Percentiles rank a stretch among this genome's conserved stretches.
Conservation (phyloP, 2,113 vertebrate genomes). For the Rhegmatorhina hoffmannsi region DNA sequence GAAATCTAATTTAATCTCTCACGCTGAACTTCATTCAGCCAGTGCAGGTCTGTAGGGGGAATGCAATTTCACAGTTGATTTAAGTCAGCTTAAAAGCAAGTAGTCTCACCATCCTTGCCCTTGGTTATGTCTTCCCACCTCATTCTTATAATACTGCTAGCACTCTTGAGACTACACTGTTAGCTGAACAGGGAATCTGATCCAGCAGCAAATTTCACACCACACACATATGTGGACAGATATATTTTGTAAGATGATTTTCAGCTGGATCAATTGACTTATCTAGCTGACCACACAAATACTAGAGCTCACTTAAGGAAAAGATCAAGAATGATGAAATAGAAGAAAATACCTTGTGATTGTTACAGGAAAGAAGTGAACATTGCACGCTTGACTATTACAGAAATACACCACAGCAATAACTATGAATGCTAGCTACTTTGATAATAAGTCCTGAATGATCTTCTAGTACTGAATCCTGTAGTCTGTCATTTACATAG, state of each 20-base stretch:
- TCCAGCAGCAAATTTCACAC: background rate
- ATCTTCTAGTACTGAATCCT: background rate
- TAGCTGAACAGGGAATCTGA: background rate
- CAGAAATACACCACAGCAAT: background rate
- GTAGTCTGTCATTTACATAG: background rate
- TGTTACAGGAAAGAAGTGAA: background rate
- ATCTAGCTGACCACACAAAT: background rate
- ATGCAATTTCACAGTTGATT: constrained; percentile 24
- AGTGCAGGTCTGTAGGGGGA: background rate
- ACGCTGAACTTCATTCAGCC: background rate
- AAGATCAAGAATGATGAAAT: background rate
- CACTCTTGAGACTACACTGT: background rate
- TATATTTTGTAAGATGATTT: background rate
- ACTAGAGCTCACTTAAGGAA: background rate
- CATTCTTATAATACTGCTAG: background rate
- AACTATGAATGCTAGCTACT: background rate
- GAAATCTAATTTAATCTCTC: background rate
- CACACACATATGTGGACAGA: background rate
- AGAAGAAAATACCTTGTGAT: background rate
- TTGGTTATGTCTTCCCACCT: background rate
- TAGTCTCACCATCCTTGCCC: background rate
- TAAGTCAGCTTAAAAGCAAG: background rate
- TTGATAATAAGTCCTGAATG: background rate
- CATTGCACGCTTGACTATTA: background rate
- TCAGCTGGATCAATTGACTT: background rate